These are phyloP conservation scores for Pseudopipra pipra DNA, from an alignment of 2,113 vertebrate species.

Conservation along the genomic window DNA sequence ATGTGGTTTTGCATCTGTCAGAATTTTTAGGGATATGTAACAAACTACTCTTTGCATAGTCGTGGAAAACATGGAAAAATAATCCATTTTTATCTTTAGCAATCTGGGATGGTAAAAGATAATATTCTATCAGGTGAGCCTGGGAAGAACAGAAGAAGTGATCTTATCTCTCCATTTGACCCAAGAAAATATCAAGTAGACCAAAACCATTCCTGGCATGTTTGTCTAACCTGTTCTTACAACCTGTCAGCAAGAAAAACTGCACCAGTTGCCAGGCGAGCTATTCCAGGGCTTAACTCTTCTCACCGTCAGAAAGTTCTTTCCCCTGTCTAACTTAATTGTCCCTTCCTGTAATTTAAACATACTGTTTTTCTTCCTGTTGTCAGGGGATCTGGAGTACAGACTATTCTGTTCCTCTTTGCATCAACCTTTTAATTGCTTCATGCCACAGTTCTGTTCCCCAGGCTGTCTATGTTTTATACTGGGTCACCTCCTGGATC, in stretches of 20 bases:
- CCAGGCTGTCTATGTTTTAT: rapidly evolving
- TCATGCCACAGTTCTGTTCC: rapidly evolving
- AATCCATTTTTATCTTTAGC: not conserved
- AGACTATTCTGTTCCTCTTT: not conserved
- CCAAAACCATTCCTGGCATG: slow-evolving; percentile 40
- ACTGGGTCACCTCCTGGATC: not conserved
- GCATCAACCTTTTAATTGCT: not conserved
- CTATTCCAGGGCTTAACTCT: slow-evolving; percentile 19
- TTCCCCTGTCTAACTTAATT: slow-evolving; percentile 36
- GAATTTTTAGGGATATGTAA: not conserved
- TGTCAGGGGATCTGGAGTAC: not conserved
- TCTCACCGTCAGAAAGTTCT: not conserved
- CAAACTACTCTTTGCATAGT: not conserved
- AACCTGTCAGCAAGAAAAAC: slow-evolving; percentile 52
- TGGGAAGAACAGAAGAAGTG: not conserved
- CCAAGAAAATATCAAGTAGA: slow-evolving; percentile 34
- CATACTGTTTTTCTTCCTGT: slow-evolving; percentile 9
- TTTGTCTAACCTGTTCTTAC: slow-evolving; percentile 54
- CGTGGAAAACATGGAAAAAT: not conserved
- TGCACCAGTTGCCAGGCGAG: not conserved
- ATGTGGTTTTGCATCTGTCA: not conserved
- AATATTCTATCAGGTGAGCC: slow-evolving; percentile 29
- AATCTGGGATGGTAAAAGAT: not conserved
- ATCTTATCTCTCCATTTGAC: slow-evolving; percentile 43
- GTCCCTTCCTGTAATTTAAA: slow-evolving; percentile 35